phyloP scores from a whole-genome alignment of 2,888 invertebrate genomes.

The Ichneumon xanthorius region DNA sequence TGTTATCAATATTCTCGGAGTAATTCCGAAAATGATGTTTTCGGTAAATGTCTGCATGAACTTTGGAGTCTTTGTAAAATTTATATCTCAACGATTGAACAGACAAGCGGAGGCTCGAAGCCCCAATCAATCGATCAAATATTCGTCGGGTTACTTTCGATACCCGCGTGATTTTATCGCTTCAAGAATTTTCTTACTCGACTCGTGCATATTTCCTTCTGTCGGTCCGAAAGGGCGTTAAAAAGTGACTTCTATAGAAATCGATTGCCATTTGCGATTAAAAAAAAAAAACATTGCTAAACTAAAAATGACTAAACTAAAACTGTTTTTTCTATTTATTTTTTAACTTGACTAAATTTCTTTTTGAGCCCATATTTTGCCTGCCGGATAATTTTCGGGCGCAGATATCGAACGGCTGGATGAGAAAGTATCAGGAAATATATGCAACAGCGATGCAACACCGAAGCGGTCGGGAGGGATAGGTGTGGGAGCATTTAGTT shows the following conservation, averaged over 20 bases:
- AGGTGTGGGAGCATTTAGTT: constrained; percentile 42
- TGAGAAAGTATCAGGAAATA: constrained; percentile 18
- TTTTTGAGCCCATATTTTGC: neutral
- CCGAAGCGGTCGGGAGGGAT: neutral
- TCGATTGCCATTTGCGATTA: neutral
- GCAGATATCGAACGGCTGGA: constrained; percentile 8
- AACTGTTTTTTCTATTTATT: neutral
- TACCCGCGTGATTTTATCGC: neutral
- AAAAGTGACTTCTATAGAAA: neutral
- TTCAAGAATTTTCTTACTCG: neutral
- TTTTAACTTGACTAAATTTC: neutral
- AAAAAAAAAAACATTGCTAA: neutral
- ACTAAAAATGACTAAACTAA: neutral
- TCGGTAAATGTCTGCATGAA: too few species aligned
- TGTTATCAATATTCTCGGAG: too few species aligned
- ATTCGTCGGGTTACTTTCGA: neutral
- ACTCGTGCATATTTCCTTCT: neutral
- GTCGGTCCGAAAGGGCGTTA: neutral
- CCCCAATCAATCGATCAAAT: neutral
- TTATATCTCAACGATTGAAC: neutral
- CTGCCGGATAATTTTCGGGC: neutral
- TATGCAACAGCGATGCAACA: constrained; percentile 22
- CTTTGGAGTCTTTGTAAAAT: neutral
- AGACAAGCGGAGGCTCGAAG: neutral
- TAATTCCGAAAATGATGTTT: too few species aligned